phyloP scores from a whole-genome alignment of 37 sponge, comb jelly and placozoan species.

The Agelas oroides region DNA sequence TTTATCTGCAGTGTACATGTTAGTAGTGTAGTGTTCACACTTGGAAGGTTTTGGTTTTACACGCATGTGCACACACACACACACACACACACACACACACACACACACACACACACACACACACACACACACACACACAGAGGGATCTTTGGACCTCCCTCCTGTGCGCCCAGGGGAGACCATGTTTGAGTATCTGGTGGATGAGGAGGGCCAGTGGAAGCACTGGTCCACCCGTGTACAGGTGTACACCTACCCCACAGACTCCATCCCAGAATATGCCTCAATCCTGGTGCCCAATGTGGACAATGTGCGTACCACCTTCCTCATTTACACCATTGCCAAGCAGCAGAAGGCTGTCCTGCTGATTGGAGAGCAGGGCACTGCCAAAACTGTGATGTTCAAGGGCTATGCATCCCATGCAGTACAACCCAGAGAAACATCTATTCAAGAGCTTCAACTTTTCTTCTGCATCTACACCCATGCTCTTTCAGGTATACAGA shows the following conservation, averaged over 20 bases:
- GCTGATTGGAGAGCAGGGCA: too few species aligned
- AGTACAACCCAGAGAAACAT: slow-evolving; percentile 91
- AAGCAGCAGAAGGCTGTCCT: slow-evolving; percentile 92
- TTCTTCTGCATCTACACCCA: slow-evolving; percentile 96
- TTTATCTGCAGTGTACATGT: too few species aligned
- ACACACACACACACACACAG: too few species aligned
- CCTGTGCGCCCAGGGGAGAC: slow-evolving; percentile 82
- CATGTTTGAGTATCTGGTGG: slow-evolving; percentile 96
- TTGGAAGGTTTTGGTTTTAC: too few species aligned
- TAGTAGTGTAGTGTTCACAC: too few species aligned
- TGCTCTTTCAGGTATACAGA: slow-evolving; percentile 94
- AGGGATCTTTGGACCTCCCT: slow-evolving; percentile 92
- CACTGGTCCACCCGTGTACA: slow-evolving; percentile 86
- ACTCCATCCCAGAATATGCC: slow-evolving; percentile 90
- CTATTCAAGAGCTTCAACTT: slow-evolving; percentile 96
- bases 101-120: too few species aligned
- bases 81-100: too few species aligned
- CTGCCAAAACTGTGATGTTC: slow-evolving; percentile 98
- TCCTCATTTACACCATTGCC: slow-evolving; percentile 91
- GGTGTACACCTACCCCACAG: slow-evolving; percentile 88
- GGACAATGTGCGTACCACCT: slow-evolving; percentile 97
- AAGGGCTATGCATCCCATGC: slow-evolving; percentile 80
- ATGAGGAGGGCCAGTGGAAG: slow-evolving; percentile 80
- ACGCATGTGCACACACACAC: too few species aligned
- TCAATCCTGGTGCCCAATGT: too few species aligned